A percentile compares a stretch with the other conserved stretches of the same genome.
Conservation (phyloP, 2,888 invertebrate species). For the Mycogona germanica region DNA sequence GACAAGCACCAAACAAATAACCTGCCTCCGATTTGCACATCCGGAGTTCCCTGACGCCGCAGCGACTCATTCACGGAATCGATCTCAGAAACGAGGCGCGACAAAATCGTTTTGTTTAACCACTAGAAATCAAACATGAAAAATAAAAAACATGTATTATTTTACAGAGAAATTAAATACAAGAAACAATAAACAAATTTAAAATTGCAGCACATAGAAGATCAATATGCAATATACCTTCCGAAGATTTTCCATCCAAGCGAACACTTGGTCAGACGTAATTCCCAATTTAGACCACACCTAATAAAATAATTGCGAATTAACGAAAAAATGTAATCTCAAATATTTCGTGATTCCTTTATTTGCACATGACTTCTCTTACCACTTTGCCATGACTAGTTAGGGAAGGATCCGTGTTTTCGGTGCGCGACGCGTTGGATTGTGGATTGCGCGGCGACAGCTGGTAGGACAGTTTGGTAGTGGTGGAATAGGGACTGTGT, state of each 20-base stretch:
- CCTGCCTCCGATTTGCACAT: slow-evolving; percentile 38
- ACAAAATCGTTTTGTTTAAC: slow-evolving; percentile 71
- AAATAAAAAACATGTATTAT: background rate
- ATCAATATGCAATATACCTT: too few relatives aligned
- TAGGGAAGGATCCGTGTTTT: slow-evolving; percentile 3
- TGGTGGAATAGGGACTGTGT: slow-evolving; percentile 2
- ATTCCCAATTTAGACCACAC: slow-evolving; percentile 16
- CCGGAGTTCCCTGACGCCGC: slow-evolving; percentile 47
- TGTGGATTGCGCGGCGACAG: slow-evolving; percentile 14
- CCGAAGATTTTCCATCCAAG: slow-evolving; percentile 16
- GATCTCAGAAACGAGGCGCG: slow-evolving; percentile 60
- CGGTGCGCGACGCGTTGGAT: slow-evolving; percentile 3
- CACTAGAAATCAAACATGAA: slow-evolving; percentile 44
- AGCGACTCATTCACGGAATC: slow-evolving; percentile 55
- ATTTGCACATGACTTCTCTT: background rate
- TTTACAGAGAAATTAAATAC: background rate
- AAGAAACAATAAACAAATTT: background rate
- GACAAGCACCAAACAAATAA: slow-evolving; percentile 26
- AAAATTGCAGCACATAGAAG: slow-evolving; percentile 28
- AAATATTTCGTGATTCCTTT: background rate
- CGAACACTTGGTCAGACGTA: slow-evolving; percentile 2
- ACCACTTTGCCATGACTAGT: slow-evolving; percentile 5
- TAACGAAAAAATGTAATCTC: background rate
- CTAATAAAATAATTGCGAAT: too few relatives aligned
- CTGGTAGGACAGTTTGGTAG: slow-evolving; percentile 17